A percentile compares a stretch with the other conserved stretches of the same genome.
These are phyloP conservation scores for Donacobius atricapilla DNA, from an alignment of 2,113 vertebrate genomes.

Conservation along the genomic window DNA sequence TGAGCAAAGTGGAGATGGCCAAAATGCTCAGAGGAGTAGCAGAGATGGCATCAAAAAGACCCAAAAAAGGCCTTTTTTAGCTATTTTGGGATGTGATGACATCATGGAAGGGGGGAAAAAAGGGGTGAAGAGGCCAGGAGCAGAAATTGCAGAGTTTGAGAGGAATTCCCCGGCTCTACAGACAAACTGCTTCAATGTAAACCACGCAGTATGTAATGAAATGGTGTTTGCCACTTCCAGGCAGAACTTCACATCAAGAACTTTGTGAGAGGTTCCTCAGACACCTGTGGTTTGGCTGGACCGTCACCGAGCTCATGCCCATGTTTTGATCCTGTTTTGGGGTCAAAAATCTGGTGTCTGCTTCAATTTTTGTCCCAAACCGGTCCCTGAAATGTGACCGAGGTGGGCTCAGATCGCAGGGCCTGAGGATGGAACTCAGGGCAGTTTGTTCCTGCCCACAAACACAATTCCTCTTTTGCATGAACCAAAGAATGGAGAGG, in stretches of 20 bases:
- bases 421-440: background rate
- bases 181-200: background rate
- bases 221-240: background rate
- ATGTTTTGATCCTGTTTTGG: background rate
- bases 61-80: background rate
- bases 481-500: accelerated
- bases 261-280: background rate
- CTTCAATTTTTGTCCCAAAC: background rate
- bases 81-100: background rate
- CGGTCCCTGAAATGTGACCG: accelerated
- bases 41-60: background rate
- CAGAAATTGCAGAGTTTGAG: background rate
- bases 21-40: background rate
- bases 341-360: background rate
- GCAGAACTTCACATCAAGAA: background rate
- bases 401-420: accelerated
- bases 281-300: background rate
- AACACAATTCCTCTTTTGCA: background rate
- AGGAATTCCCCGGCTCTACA: constrained; percentile 57
- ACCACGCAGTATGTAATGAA: accelerated
- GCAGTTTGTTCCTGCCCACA: accelerated
- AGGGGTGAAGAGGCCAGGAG: background rate
- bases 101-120: background rate
- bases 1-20: background rate
- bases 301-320: background rate